Base-by-base conservation (phyloP, 2,888 invertebrate species). In the Epistrophella euchroma region DNA sequence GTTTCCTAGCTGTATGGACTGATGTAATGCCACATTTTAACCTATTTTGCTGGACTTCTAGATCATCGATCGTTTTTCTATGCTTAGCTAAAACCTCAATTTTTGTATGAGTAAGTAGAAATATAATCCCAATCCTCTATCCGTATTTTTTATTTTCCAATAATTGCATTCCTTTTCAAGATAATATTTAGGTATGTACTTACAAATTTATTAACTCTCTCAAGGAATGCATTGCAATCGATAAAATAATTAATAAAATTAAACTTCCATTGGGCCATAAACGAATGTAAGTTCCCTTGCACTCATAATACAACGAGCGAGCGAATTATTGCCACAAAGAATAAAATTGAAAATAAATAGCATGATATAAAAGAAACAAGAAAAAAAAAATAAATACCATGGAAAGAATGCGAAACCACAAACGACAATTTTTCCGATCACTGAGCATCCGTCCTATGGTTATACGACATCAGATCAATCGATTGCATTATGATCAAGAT, bases 401-500 rank as follows among this genome's bases (percentile, higher is more conserved):
- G 56, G 32, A 17, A 58, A 45, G 15, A n/a, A 56, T 56, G 62
- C 58, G 35, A 55, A 60, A 22, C 32, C 58, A 28, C 68, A 62
- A 66, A 70, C 78, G 82, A 83, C 82, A 83, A 66, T 75, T 80
- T 84, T 79, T 15, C 28, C 55, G 43, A 66, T 32, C 43, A 19
- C 40, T 25, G 45, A 79, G 22, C 50, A 73, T 55, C n/a, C 64
- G 47, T 50, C 56, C 19, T 22, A 76, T 70, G 47, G 58, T 25
- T 58, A 56, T 60, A 43, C 68, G 73, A 77, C 77, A 73, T 72
- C 35, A 64, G 43, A 81, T 81, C 81, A 77, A 85, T 85, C 74
- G 75, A 75, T 75, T 60, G 78, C 73, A 55, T 73, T 76, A 62
- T 64, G 64, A 79, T 55, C 58, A 72, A 75, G 71, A 84, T 72